Evolutionary conservation across 37 sponge, comb jelly and placozoan species (phyloP).

Genomic region (Oopsacas minuta): DNA sequence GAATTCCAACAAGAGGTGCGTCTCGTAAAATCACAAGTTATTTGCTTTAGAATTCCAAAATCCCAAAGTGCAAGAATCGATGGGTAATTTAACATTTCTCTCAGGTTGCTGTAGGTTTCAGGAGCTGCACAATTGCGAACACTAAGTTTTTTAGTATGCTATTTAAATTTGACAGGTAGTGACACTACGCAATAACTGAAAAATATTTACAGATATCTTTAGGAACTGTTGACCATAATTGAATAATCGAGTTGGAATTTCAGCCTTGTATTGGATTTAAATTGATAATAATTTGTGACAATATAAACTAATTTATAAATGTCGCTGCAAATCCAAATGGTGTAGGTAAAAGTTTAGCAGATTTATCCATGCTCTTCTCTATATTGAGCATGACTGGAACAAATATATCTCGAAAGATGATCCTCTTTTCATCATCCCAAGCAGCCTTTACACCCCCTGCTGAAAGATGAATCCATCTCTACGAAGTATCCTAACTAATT

Average conservation of each 20-base stretch:
- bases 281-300: slow-evolving; percentile 5
- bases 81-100: slow-evolving; percentile 14
- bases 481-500: slow-evolving; percentile 15
- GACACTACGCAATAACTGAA: neutral
- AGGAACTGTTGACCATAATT: slow-evolving; percentile 5
- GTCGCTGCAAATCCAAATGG: slow-evolving; percentile 1
- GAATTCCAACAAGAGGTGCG: slow-evolving; percentile 9
- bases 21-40: slow-evolving; percentile 11
- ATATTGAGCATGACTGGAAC: slow-evolving; percentile 14
- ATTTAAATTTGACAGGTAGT: slow-evolving; percentile 4
- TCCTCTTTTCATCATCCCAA: slow-evolving; percentile 13
- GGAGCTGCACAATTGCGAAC: slow-evolving; percentile 5
- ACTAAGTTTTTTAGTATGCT: neutral
- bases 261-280: neutral
- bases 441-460: slow-evolving; percentile 11
- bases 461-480: neutral
- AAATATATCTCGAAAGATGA: neutral
- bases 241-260: slow-evolving; percentile 16
- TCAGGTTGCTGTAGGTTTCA: neutral
- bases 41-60: slow-evolving; percentile 13
- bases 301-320: neutral
- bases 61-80: neutral
- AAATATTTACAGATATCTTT: neutral
- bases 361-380: neutral
- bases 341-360: neutral